Conservation (phyloP, 2,797 vertebrate genomes). For the Semaprochilodus insignis region DNA sequence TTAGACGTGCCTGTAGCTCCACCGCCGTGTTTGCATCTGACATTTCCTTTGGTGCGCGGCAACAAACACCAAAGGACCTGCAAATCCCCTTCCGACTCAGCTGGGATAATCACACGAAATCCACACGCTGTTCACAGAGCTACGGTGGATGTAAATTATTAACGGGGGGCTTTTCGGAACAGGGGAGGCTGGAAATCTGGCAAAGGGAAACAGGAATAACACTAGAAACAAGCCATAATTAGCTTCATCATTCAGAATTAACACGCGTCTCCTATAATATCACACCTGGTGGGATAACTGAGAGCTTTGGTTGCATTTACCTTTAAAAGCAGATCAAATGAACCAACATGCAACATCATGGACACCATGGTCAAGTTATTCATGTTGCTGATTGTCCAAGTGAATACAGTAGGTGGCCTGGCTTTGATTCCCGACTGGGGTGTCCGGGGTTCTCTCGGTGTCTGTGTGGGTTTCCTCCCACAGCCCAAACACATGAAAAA, state of each 20-base stretch:
- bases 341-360: no score
- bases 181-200: not conserved
- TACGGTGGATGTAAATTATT: constrained; percentile 14
- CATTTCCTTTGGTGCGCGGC: not conserved
- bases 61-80: constrained; percentile 1
- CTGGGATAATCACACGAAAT: constrained; percentile 4
- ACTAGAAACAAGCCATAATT: not conserved
- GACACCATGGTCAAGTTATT: no score
- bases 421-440: no score
- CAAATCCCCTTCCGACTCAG: constrained; percentile 7
- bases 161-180: not conserved
- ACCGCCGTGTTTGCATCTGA: not conserved
- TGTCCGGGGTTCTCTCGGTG: not conserved
- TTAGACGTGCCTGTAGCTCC: not conserved
- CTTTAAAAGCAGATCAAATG: no score
- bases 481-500: not conserved
- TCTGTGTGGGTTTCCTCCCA: no score
- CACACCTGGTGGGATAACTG: no score
- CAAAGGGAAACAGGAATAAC: not conserved
- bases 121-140: not conserved
- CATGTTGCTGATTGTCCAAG: no score
- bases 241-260: not conserved
- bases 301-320: no score
- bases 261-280: no score
- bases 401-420: no score